These are phyloP conservation scores for Dryadula phaetusa DNA, from an alignment of 2,888 invertebrate species.

Conservation along the genomic window DNA sequence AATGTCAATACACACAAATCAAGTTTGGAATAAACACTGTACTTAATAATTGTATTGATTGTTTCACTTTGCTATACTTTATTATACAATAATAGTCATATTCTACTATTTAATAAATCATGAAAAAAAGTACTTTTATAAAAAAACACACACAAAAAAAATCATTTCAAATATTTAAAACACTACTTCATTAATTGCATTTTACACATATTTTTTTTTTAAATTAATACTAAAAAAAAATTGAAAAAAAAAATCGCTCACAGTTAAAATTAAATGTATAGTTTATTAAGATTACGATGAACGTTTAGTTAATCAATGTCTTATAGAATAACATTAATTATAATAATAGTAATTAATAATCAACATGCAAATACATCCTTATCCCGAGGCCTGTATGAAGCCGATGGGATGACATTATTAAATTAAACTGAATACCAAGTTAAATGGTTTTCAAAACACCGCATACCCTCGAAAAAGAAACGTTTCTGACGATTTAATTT, in stretches of 20 bases:
- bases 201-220: no score
- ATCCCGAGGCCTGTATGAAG: slow-evolving; percentile 32
- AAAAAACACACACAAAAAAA: no score
- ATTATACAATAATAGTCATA: no score
- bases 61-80: no score
- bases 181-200: no score
- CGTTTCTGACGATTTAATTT: slow-evolving; percentile 27
- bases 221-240: background rate
- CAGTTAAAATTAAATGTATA: slow-evolving; percentile 17
- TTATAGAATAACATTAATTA: slow-evolving; percentile 8
- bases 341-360: background rate
- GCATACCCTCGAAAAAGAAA: slow-evolving; percentile 30
- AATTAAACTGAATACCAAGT: slow-evolving; percentile 40
- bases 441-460: slow-evolving; percentile 35
- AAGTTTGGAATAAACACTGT: no score
- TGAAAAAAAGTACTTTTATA: no score
- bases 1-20: no score
- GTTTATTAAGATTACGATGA: slow-evolving; percentile 17
- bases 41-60: no score
- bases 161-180: no score
- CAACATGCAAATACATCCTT: slow-evolving; percentile 19
- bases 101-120: no score
- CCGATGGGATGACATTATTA: slow-evolving; percentile 46
- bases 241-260: slow-evolving; percentile 13
- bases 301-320: slow-evolving; percentile 7